Percentiles rank a stretch among this genome's conserved stretches.
These are phyloP conservation scores for Scaptomyza hsui DNA, from an alignment of 1,140 invertebrate species.

Conservation along the genomic window DNA sequence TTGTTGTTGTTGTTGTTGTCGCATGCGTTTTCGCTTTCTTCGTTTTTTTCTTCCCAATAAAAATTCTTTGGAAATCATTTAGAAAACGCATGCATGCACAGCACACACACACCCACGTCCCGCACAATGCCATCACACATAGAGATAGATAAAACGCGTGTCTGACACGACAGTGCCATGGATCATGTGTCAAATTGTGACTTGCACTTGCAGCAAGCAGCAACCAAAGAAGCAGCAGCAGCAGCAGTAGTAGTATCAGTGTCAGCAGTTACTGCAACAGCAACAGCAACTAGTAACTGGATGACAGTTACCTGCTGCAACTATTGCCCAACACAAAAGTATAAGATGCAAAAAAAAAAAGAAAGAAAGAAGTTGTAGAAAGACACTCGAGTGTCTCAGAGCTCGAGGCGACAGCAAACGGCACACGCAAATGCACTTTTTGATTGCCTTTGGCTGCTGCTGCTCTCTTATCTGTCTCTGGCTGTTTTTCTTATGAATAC, in stretches of 20 bases:
- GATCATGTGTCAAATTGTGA: slow-evolving; percentile 82
- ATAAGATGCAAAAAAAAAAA: slow-evolving; percentile 1
- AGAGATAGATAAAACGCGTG: slow-evolving; percentile 77
- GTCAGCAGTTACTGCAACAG: slow-evolving; percentile 23
- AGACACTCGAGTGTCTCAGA: slow-evolving; percentile 30
- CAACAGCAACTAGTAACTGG: slow-evolving; percentile 55
- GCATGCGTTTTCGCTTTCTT: slow-evolving; percentile 48
- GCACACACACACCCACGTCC: slow-evolving; percentile 51
- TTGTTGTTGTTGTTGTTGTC: slow-evolving; percentile 32
- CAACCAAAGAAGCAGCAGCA: slow-evolving; percentile 10
- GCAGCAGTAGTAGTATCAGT: slow-evolving; percentile 18
- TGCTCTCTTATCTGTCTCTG: slow-evolving; percentile 65
- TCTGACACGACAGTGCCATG: slow-evolving; percentile 77
- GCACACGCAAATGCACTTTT: slow-evolving; percentile 80
- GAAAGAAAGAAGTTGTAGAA: not conserved
- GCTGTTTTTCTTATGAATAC: slow-evolving; percentile 77
- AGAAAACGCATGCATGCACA: slow-evolving; percentile 81
- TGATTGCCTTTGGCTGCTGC: slow-evolving; percentile 73
- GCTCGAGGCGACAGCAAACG: slow-evolving; percentile 61
- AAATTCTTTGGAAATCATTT: slow-evolving; percentile 80
- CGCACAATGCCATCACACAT: slow-evolving; percentile 42
- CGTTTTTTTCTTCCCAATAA: slow-evolving; percentile 67
- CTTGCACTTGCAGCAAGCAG: slow-evolving; percentile 49
- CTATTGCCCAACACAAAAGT: slow-evolving; percentile 9
- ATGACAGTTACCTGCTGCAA: slow-evolving; percentile 47